Base-by-base conservation (phyloP, 2,888 invertebrate species). In the Argyresthia albistria region DNA sequence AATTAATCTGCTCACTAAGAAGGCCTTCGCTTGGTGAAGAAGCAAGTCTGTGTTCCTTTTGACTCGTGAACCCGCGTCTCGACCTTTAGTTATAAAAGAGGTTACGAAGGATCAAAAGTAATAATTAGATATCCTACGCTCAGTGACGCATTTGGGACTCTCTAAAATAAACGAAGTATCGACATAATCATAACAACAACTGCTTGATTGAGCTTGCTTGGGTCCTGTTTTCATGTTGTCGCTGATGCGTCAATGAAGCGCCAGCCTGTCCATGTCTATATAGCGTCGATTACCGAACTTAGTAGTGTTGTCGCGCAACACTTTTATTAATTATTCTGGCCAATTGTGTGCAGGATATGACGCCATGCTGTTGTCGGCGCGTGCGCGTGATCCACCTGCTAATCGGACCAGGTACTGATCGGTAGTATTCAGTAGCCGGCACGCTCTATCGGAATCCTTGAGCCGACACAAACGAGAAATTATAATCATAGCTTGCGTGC, bases 261-360 rank as follows among this genome's bases (percentile, higher is more conserved):
- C 25, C 25, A 25, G 25, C 25, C 25, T 25, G 25, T 25, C 25
- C 25, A 25, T 25, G 6, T 6, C 25, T 6, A n/a, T n/a, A n/a
- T n/a, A 25, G 6, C 25, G 6, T 25, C 6, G 25, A 25, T 25
- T 25, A 25, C 25, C 25, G 25, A 25, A 25, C 25, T 25, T 25
- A 82, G 83, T 25, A 82, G 83, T 56, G 61, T 66, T 69, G 69
- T 67, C 67, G 75, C 82, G 75, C 82, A 74, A 73, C 76, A 75
- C 76, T 84, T 84, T 86, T 84, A 86, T 84, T 86, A 84, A 86
- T 84, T 81, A 75, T 69, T 64, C 70, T 77, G 70, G 66, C 83
- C 82, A 84, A 83, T 82, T 79, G 71, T 67, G 76, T 66, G 57
- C 74, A 84, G 86, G 86, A 87, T 86, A 81, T 87, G 86, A 87